A percentile compares a stretch with the other conserved stretches of the same genome.
Conservation (phyloP, 2,113 vertebrate species). For the Oriolus oriolus region DNA sequence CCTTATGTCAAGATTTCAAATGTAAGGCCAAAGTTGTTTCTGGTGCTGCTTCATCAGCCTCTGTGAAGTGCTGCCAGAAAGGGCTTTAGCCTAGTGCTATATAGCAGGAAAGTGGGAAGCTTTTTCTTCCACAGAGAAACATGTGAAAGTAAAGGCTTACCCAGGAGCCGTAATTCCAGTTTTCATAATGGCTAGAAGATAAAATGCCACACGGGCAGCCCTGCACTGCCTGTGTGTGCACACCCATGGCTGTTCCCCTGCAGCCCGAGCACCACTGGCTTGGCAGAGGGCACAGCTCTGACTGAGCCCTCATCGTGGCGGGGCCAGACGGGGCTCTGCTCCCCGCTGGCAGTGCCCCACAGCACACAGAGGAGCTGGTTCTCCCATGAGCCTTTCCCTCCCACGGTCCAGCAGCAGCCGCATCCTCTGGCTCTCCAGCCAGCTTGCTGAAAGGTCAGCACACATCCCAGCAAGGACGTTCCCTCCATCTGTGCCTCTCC, state of each 20-base stretch:
- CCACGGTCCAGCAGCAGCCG: accelerated
- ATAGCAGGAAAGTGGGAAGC: not conserved
- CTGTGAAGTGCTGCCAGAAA: not conserved
- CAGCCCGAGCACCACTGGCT: accelerated
- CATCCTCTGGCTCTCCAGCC: not conserved
- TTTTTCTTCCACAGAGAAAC: not conserved
- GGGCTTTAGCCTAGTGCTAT: not conserved
- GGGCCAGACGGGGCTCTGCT: accelerated
- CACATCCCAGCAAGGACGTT: not conserved
- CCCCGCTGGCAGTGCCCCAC: not conserved
- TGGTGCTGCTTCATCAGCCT: not conserved
- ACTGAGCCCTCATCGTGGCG: accelerated
- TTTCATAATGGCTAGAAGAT: not conserved
- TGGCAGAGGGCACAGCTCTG: accelerated
- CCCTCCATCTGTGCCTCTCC: not conserved
- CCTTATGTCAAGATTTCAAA: not conserved
- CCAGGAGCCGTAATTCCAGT: not conserved
- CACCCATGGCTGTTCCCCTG: not conserved
- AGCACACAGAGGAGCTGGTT: not conserved
- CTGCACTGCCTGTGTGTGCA: accelerated
- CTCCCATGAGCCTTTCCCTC: not conserved
- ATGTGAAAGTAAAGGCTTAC: not conserved
- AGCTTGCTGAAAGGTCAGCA: not conserved
- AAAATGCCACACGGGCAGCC: not conserved
- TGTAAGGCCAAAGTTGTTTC: not conserved